Evolutionary conservation across 2,113 vertebrate genomes (phyloP).

Genomic region (Hyla sarda): DNA sequence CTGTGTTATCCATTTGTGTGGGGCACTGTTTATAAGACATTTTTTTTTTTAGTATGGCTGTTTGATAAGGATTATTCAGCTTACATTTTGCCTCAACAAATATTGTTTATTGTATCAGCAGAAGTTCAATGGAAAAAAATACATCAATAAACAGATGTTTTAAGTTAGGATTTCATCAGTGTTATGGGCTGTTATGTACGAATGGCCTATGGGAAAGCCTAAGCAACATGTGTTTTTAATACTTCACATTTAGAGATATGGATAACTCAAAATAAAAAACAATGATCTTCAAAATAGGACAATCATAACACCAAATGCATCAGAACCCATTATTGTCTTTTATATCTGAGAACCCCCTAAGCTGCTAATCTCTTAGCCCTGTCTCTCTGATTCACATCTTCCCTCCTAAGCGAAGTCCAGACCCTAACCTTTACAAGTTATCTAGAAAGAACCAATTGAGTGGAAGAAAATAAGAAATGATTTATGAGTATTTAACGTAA

Average conservation of each 20-base stretch:
- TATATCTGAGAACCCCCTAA: too few species aligned
- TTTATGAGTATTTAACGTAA: too few species aligned
- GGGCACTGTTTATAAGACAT: neutral
- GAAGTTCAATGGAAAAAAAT: neutral
- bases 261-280: neutral
- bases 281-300: neutral
- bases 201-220: neutral
- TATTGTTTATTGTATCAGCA: neutral
- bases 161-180: neutral
- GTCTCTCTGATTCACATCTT: too few species aligned
- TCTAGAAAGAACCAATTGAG: too few species aligned
- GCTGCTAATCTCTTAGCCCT: too few species aligned
- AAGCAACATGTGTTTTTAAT: neutral
- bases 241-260: neutral
- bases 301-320: neutral
- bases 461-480: too few species aligned
- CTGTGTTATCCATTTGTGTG: neutral
- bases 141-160: neutral
- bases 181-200: neutral
- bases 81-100: neutral
- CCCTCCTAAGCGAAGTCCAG: too few species aligned
- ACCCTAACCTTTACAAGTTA: too few species aligned
- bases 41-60: neutral
- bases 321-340: too few species aligned
- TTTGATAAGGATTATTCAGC: neutral